Evolutionary conservation across 2,797 vertebrate species (phyloP), one percentile per base, ranked within the genome.

Genomic region (Sebastes jordani): DNA sequence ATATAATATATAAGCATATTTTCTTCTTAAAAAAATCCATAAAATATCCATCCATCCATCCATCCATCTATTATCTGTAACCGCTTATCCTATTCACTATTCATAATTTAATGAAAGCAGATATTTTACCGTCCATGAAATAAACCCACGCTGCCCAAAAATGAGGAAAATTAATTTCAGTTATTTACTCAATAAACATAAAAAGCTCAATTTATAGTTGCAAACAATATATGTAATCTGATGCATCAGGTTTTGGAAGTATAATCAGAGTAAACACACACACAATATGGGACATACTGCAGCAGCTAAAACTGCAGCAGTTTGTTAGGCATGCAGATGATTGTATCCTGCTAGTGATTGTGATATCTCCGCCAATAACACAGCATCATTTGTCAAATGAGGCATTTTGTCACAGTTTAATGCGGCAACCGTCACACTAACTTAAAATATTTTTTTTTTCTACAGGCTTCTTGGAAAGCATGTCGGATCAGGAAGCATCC

Each of bases 391-490:
- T 56, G 23, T 56, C 23, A 66, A 54, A 25, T 18, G 1, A 30
- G 16, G 14, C 10, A 52, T 38, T 69, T 25, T 20, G 52, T 10
- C 46, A 22, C 22, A 20, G 14, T 65, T 27, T 25, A 46, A 23
- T 70, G 22, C 30, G 11, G 11, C 3, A 65, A 25, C 7, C 4
- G 0, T 49, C 5, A 25, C 11, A 36, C 11, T 58, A n/a, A 29
- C 22, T 52, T 71, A 1, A 30, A 22, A 54, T 49, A 0, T 14
- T 34, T 30, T 18, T 0, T 58, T 11, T 29, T 16, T 63, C 20
- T 61, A 16, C 55, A 87, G 84, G 60, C 60, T 54, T 10, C 30
- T 54, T 55, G 14, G 34, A 20, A 74, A 80, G 5, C 71, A 94
- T 94, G 93, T 64, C 27, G 0, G 64, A 55, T 46, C 13, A 69